Conservation (phyloP, 2,113 vertebrate species). For the Halichoeres trimaculatus region DNA sequence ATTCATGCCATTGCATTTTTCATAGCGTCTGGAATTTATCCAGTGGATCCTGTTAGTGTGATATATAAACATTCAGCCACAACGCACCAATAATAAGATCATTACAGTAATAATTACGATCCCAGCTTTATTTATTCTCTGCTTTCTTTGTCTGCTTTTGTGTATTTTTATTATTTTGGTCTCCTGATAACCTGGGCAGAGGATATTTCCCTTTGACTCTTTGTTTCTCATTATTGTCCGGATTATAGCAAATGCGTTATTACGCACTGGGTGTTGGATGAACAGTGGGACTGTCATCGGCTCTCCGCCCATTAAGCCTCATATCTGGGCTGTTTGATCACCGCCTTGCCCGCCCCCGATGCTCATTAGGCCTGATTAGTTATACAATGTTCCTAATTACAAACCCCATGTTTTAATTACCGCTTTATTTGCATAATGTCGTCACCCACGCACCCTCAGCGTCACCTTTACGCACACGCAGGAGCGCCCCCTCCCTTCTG, state of each 20-base stretch:
- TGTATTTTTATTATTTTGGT: background rate
- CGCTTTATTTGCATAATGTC: slow-evolving; percentile 66
- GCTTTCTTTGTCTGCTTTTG: background rate
- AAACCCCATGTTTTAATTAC: slow-evolving; percentile 80
- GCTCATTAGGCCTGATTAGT: slow-evolving; percentile 82
- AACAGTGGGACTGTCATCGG: slow-evolving; percentile 14
- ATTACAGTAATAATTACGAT: background rate
- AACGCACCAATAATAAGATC: background rate
- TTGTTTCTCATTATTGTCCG: background rate
- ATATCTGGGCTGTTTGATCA: slow-evolving; percentile 75
- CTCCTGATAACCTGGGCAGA: background rate
- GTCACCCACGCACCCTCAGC: background rate
- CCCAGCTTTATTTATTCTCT: too few relatives aligned
- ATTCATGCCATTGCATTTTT: slow-evolving; percentile 77
- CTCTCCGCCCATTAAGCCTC: slow-evolving; percentile 66
- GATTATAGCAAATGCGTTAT: slow-evolving; percentile 10
- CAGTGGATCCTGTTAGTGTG: slow-evolving; percentile 1
- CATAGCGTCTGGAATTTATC: slow-evolving; percentile 47
- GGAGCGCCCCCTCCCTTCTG: background rate
- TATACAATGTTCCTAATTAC: slow-evolving; percentile 83
- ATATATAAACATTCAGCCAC: background rate
- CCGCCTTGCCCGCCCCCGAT: slow-evolving; percentile 50
- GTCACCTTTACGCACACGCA: background rate
- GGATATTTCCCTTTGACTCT: background rate
- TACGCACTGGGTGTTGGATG: background rate